Evolutionary conservation across 1,140 invertebrate genomes (phyloP).

Genomic region (Danaus plexippus): DNA sequence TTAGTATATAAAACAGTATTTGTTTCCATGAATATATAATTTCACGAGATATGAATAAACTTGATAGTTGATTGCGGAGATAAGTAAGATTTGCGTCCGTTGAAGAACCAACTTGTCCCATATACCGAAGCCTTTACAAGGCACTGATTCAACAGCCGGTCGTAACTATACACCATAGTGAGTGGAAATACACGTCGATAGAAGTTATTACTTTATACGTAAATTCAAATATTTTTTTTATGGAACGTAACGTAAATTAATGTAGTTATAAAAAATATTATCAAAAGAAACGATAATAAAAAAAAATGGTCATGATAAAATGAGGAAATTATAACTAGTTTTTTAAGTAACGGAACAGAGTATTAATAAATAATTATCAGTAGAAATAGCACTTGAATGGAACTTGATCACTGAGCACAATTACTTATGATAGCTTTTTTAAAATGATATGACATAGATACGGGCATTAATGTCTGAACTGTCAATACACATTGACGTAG

Average conservation of each 20-base stretch:
- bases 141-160: conserved; percentile 50
- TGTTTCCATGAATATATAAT: too few species aligned
- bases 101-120: conserved; percentile 24
- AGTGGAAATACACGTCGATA: conserved; percentile 11
- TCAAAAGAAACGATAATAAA: too few species aligned
- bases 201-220: not conserved
- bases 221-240: too few species aligned
- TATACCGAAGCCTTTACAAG: conserved; percentile 47
- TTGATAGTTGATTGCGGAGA: conserved; percentile 19
- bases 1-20: too few species aligned
- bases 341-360: too few species aligned
- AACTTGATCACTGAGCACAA: too few species aligned
- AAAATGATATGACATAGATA: conserved; percentile 10
- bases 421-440: conserved; percentile 6
- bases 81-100: conserved; percentile 19
- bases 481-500: conserved; percentile 11
- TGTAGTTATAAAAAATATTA: too few species aligned
- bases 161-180: conserved; percentile 50
- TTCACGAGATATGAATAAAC: conserved; percentile 16
- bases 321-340: too few species aligned
- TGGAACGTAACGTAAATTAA: too few species aligned
- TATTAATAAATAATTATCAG: too few species aligned
- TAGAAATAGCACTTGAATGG: too few species aligned
- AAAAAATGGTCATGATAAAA: too few species aligned
- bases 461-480: conserved; percentile 15